Base-by-base conservation (phyloP, 1,140 invertebrate species). In the Holcopasites calliopsidis region DNA sequence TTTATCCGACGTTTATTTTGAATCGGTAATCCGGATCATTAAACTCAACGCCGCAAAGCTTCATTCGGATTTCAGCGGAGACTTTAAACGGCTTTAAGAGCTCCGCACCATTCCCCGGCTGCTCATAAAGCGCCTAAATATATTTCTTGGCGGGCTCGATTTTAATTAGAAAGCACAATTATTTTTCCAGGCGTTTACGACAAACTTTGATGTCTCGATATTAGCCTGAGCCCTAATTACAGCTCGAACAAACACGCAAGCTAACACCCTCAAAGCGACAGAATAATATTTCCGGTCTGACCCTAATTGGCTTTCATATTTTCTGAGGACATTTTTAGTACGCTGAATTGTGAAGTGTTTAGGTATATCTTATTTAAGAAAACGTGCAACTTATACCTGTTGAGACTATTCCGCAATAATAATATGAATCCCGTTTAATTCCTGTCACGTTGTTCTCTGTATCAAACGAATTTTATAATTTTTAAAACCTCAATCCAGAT, bases 51-150 rank as follows among this genome's bases (percentile, higher is more conserved):
- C 54, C 23, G 8, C 47, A 26, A 66, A 38, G 47, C 47, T 66
- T 66, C 38, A 28, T 26, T 21, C 40, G 40, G 26, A 38, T 62
- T 44, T 21, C n/a, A n/a, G 13, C 47, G 16, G 31, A 35, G 64
- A 31, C 49, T 52, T 66, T 66, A 52, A 66, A 66, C 18, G 52
- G 47, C 47, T 52, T 66, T 26, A 52, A 52, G 18, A 38, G 33
- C 33, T 23, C 31, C 47, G 64, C 50, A 66, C 47, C 38, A n/a
- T 52, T 52, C 47, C 38, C 28, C 33, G 33, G 38, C 31, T 38
- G 23, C 21, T 52, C 21, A 10, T 66, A 38, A 66, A 52, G 8
- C 47, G 64, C 11, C 23, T 7, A 66, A 66, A 66, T 38, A 28
- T 64, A 33, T 47, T 47, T 47, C 44, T 47, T n/a, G n/a, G 57